Conservation (phyloP, 2,888 invertebrate species). For the Spilarctia lutea region DNA sequence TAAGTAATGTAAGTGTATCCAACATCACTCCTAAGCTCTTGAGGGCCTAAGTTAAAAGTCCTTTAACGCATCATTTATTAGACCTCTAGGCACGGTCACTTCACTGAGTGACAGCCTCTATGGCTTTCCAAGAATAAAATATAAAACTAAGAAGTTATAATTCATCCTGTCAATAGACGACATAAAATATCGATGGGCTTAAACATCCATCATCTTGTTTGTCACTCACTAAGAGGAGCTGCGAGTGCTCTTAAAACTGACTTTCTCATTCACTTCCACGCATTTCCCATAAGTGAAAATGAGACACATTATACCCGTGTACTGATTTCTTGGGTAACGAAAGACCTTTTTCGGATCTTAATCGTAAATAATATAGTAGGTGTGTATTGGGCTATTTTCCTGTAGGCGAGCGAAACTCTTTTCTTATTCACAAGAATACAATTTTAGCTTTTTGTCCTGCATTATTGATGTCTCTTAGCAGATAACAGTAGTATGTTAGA, state of each 20-base stretch:
- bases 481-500: not conserved
- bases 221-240: slow-evolving; percentile 48
- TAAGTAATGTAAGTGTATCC: not conserved
- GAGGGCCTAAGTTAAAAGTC: not conserved
- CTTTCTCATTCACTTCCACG: slow-evolving; percentile 2
- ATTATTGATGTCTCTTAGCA: slow-evolving; percentile 13
- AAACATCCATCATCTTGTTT: slow-evolving; percentile 67
- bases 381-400: slow-evolving; percentile 27
- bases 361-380: slow-evolving; percentile 49
- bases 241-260: not conserved
- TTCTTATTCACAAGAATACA: slow-evolving; percentile 17
- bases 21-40: not conserved
- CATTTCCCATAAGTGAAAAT: not conserved
- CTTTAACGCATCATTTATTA: slow-evolving; percentile 10
- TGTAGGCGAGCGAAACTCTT: slow-evolving; percentile 22
- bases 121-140: slow-evolving; percentile 6
- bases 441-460: slow-evolving; percentile 12
- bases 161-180: slow-evolving; percentile 52
- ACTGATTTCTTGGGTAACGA: not conserved
- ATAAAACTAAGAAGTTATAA: slow-evolving; percentile 39
- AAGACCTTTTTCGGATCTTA: slow-evolving; percentile 32
- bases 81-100: not conserved
- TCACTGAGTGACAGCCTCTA: not conserved
- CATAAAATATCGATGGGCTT: slow-evolving; percentile 53
- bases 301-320: slow-evolving; percentile 2